A percentile compares a stretch with the other conserved stretches of the same genome.
Evolutionary conservation across 2,888 invertebrate species (phyloP).

Genomic region (Gymnosoma rotundatum): DNA sequence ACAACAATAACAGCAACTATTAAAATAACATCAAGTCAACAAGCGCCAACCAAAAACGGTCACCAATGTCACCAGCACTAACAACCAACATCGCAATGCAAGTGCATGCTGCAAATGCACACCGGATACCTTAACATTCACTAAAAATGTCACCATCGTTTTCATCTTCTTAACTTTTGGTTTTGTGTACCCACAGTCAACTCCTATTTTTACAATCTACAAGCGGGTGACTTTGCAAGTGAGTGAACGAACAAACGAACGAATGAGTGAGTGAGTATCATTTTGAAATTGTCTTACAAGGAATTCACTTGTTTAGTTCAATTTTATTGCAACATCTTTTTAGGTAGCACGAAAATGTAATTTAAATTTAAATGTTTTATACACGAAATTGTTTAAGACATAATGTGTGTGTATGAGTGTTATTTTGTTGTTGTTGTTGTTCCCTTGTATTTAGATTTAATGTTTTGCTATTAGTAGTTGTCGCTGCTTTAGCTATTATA

Average conservation of each 20-base stretch:
- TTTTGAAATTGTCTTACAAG: conserved; percentile 62
- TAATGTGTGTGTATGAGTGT: conserved; percentile 38
- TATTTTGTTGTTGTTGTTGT: conserved; percentile 4
- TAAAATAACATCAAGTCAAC: conserved; percentile 60
- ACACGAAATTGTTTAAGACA: conserved; percentile 73
- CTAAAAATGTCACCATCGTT: conserved; percentile 51
- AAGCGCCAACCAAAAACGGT: conserved; percentile 69
- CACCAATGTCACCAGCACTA: conserved; percentile 63
- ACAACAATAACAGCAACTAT: conserved; percentile 53
- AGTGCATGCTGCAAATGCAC: conserved; percentile 30
- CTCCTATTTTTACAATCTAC: not conserved
- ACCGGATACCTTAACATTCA: conserved; percentile 47
- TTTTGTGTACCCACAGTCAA: not conserved
- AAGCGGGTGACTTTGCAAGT: conserved; percentile 40
- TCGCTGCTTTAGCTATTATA: conserved; percentile 49
- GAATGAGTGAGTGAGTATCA: conserved; percentile 53
- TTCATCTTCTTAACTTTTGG: conserved; percentile 51
- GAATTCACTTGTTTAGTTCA: conserved; percentile 69
- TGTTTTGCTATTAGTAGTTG: conserved; percentile 36
- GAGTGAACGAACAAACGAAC: conserved; percentile 37
- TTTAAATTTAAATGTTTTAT: conserved; percentile 79
- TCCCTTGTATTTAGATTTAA: conserved; percentile 23
- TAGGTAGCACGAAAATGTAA: conserved; percentile 78
- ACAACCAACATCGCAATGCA: not conserved
- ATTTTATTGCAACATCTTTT: conserved; percentile 70